phyloP scores from a whole-genome alignment of 2,797 vertebrate genomes.

The Muraenolepis orangiensis region DNA sequence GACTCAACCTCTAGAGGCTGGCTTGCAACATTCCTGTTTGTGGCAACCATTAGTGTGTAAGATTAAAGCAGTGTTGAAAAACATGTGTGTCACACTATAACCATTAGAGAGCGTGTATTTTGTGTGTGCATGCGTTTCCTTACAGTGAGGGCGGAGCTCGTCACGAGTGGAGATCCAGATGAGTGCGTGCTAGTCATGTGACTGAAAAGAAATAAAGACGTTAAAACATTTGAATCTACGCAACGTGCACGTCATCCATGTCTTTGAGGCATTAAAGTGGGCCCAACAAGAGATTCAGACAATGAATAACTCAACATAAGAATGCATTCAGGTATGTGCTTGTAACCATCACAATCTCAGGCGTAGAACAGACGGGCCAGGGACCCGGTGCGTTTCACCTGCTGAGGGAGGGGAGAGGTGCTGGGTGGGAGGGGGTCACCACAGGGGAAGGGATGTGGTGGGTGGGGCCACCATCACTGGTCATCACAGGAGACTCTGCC shows the following conservation, averaged over 20 bases:
- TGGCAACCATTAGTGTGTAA: neutral
- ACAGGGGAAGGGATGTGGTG: constrained; percentile 73
- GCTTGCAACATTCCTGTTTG: neutral
- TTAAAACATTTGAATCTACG: constrained; percentile 1
- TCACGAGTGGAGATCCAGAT: constrained; percentile 73
- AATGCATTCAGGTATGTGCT: constrained; percentile 39
- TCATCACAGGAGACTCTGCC: constrained; percentile 77
- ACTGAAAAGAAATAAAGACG: constrained; percentile 60
- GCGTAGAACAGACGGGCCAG: neutral
- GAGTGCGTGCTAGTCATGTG: constrained; percentile 82
- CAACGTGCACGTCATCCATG: constrained; percentile 7
- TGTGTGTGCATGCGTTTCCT: constrained; percentile 45
- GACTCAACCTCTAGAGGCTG: neutral
- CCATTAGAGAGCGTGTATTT: neutral
- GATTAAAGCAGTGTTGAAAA: neutral
- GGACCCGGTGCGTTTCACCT: constrained; percentile 69
- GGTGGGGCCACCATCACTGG: constrained; percentile 72
- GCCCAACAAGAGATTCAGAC: constrained; percentile 31
- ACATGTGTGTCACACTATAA: too few relatives aligned
- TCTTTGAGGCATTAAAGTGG: neutral
- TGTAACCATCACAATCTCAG: constrained; percentile 50
- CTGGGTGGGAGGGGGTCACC: constrained; percentile 75
- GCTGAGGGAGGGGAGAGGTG: constrained; percentile 82
- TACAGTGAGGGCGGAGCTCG: constrained; percentile 81
- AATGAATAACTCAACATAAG: constrained; percentile 42